Conservation (phyloP, 2,888 invertebrate species). For the Drosophila neutralis region DNA sequence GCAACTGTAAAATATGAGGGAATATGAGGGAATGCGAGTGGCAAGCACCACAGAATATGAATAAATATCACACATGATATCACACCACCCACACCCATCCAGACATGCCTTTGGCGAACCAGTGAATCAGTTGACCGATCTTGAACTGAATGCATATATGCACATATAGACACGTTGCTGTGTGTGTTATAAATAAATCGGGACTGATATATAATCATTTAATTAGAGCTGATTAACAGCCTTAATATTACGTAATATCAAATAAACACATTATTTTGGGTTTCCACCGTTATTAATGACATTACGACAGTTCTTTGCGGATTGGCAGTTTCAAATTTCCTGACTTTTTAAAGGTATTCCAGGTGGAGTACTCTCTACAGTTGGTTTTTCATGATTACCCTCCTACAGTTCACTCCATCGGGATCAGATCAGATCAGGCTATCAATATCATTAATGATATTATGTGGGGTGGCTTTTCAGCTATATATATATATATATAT, state of each 20-base stretch:
- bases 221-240: neutral
- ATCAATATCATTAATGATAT: too few species aligned
- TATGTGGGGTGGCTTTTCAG: too few species aligned
- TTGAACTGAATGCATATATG: slow-evolving; percentile 10
- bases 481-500: too few species aligned
- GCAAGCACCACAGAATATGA: slow-evolving; percentile 14
- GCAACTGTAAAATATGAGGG: neutral
- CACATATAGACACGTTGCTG: slow-evolving; percentile 37
- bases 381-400: too few species aligned
- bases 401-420: too few species aligned
- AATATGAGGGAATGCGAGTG: slow-evolving; percentile 22
- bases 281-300: neutral
- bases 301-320: too few species aligned
- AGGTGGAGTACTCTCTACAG: too few species aligned
- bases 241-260: neutral
- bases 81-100: slow-evolving; percentile 4
- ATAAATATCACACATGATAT: slow-evolving; percentile 20
- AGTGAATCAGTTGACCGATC: slow-evolving; percentile 29
- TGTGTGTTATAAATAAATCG: neutral
- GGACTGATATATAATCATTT: neutral
- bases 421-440: too few species aligned
- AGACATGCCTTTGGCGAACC: slow-evolving; percentile 8
- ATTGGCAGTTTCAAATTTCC: too few species aligned
- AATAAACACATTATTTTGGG: neutral
- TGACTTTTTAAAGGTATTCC: too few species aligned